A percentile compares a stretch with the other conserved stretches of the same genome.
Conservation (phyloP, 2,797 vertebrate species). For the Coilia nasus region DNA sequence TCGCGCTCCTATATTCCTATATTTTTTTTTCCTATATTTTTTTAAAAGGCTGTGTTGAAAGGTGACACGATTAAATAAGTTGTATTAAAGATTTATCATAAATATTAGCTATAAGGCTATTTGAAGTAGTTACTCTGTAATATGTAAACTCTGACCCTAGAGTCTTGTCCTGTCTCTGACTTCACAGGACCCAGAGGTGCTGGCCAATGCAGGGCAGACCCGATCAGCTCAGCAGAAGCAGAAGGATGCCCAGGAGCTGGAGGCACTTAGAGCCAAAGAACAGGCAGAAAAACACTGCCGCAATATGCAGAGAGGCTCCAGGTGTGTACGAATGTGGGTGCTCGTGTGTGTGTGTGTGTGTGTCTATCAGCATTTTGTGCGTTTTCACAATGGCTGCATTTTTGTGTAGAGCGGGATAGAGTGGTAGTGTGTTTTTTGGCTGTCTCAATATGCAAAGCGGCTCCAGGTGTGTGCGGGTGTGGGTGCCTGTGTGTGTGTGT, state of each 20-base stretch:
- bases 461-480: too few relatives aligned
- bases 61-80: too few relatives aligned
- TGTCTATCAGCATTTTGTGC: not conserved
- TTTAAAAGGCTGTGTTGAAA: too few relatives aligned
- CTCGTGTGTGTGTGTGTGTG: not conserved
- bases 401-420: too few relatives aligned
- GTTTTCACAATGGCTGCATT: too few relatives aligned
- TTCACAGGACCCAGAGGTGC: constrained; percentile 81
- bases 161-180: not conserved
- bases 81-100: not conserved
- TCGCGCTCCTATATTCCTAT: too few relatives aligned
- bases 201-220: constrained; percentile 84
- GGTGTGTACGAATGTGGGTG: constrained; percentile 67
- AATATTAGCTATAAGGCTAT: not conserved
- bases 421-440: too few relatives aligned
- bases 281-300: constrained; percentile 81
- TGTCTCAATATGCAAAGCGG: too few relatives aligned
- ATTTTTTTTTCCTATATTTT: too few relatives aligned
- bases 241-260: constrained; percentile 81
- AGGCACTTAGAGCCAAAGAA: constrained; percentile 83
- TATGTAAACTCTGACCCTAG: constrained; percentile 15
- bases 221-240: constrained; percentile 77
- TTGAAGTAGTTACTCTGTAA: too few relatives aligned
- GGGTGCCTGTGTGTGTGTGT: too few relatives aligned
- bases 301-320: constrained; percentile 80